phyloP scores from a whole-genome alignment of 2,888 invertebrate genomes.

The Heliconius ismenius region DNA sequence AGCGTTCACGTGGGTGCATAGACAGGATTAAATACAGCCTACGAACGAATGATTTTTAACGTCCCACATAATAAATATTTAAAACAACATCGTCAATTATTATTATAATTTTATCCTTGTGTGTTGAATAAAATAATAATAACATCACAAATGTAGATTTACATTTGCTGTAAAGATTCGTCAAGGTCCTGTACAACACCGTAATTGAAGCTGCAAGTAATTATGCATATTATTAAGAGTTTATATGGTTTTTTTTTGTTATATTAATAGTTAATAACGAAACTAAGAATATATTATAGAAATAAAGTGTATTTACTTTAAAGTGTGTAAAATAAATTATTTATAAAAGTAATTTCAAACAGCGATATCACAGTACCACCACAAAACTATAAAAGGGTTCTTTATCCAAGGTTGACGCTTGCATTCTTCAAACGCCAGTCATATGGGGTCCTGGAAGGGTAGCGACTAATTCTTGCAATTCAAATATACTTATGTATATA shows the following conservation, averaged over 20 bases:
- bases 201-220: constrained; percentile 4
- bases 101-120: constrained; percentile 27
- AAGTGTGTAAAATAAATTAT: neutral
- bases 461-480: constrained; percentile 51
- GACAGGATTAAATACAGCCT: constrained; percentile 55
- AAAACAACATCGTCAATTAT: constrained; percentile 43
- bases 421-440: constrained; percentile 51
- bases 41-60: constrained; percentile 54
- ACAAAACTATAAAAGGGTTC: constrained; percentile 24
- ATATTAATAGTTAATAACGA: neutral
- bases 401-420: constrained; percentile 43
- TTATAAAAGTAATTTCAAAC: neutral
- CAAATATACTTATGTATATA: constrained; percentile 30
- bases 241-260: constrained; percentile 2
- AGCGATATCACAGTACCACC: neutral
- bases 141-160: constrained; percentile 11
- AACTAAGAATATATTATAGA: neutral
- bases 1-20: constrained; percentile 70
- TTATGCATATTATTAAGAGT: constrained; percentile 10
- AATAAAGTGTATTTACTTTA: neutral
- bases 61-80: constrained; percentile 49
- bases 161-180: constrained; percentile 23
- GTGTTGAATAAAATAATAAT: constrained; percentile 22
- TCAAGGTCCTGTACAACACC: constrained; percentile 26
- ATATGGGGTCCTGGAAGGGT: constrained; percentile 45